Base-by-base conservation (phyloP, 2,113 vertebrate genomes). In the Mastomys coucha region DNA sequence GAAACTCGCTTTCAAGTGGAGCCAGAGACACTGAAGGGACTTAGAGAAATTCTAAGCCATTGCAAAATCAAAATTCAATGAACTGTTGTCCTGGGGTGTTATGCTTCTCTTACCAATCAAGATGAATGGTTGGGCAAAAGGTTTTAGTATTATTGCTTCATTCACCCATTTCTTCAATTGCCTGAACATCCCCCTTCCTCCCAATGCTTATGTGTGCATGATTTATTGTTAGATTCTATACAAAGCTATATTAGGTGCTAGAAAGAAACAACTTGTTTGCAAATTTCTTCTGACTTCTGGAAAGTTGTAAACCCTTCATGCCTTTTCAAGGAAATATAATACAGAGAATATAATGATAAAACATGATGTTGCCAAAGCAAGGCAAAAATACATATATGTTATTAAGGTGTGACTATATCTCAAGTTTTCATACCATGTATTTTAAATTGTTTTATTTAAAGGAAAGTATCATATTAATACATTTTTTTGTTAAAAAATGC, bases 61-160 rank as follows among this genome's bases (percentile, higher is more conserved):
- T 65, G 10, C 49, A 93, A 89, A 96, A 89, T 96, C 69, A 94
- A 87, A 96, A 95, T 94, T 91, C 49, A 95, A 94, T 89, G 56
- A 94, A 51, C 42, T 85, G 20, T 26, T 7, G 63, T 89, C 24
- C 67, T 12, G 31, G 72, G 73, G 72, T 91, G 45, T 67, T 95
- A 19, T 78, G 16, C 53, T 93, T 60, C 17, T 91, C 28, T 89
- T 33, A 77, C 56, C 14, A 87, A 28, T 69, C 72, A 96, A 84
- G 91, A 72, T 56, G 72, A 93, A 93, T 7, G 7, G 33, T 88
- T 78, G 19, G 36, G 86, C 28, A 36, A 42, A 85, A 96, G 6
- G 42, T 90, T 33, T 92, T 45, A 80, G 20, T 28, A 1, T 77
- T 92, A 36, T 28, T 90, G 31, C n/a, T 92, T 77, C 77, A 58